phyloP scores from a whole-genome alignment of 2,888 invertebrate species.

The Azorinus chamasolen region DNA sequence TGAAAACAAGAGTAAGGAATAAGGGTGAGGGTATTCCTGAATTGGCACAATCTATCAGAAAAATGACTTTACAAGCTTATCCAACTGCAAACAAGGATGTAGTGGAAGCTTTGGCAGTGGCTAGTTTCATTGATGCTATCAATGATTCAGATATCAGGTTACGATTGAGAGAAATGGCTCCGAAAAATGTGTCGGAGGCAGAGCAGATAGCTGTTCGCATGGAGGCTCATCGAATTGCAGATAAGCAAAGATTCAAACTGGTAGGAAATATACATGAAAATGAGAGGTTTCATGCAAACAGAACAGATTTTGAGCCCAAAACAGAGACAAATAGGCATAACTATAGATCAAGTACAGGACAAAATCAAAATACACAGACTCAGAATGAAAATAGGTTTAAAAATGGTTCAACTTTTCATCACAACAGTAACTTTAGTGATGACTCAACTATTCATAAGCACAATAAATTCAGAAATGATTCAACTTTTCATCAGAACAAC shows the following conservation, averaged over 20 bases:
- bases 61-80: slow-evolving; percentile 44
- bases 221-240: slow-evolving; percentile 44
- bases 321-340: no score
- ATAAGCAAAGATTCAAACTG: slow-evolving; percentile 44
- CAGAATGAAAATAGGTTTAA: no score
- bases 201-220: slow-evolving; percentile 38
- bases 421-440: no score
- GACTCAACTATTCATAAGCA: no score
- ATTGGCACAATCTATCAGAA: slow-evolving; percentile 52
- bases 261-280: no score
- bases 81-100: slow-evolving; percentile 25
- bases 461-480: no score
- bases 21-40: slow-evolving; percentile 50
- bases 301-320: no score
- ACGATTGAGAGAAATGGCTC: slow-evolving; percentile 26
- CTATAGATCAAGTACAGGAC: no score
- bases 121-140: slow-evolving; percentile 47
- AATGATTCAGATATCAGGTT: slow-evolving; percentile 45
- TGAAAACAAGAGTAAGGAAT: slow-evolving; percentile 23
- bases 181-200: slow-evolving; percentile 38
- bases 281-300: no score
- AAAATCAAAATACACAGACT: no score
- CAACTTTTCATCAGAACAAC: no score
- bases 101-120: slow-evolving; percentile 34
- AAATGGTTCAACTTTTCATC: no score